These are phyloP conservation scores for Lamprologus tigripictilis DNA, from an alignment of 2,113 vertebrate genomes.

Conservation along the genomic window DNA sequence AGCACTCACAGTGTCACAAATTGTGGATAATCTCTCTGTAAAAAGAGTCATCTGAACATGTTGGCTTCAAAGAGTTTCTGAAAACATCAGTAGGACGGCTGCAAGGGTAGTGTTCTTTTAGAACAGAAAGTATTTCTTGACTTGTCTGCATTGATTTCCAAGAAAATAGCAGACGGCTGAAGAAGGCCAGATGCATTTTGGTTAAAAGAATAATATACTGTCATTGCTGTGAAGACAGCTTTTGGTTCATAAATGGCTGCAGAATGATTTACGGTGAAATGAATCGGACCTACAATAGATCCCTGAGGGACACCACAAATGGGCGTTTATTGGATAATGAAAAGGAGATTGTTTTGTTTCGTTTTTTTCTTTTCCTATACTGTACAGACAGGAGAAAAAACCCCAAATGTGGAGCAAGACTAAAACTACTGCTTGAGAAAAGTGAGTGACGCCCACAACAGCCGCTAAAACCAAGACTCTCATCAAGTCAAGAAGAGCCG, in stretches of 20 bases:
- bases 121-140: neutral
- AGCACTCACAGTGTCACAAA: neutral
- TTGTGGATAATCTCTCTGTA: neutral
- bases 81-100: neutral
- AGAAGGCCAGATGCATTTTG: neutral
- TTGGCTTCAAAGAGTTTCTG: neutral
- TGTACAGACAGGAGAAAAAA: neutral
- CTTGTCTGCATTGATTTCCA: neutral
- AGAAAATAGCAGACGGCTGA: neutral
- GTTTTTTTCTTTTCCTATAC: neutral
- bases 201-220: neutral
- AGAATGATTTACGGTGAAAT: neutral
- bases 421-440: neutral
- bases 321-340: neutral
- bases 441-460: conserved; percentile 44
- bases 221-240: neutral
- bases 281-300: neutral
- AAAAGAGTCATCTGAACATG: neutral
- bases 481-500: conserved; percentile 13
- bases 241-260: neutral
- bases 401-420: neutral
- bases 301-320: neutral
- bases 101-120: neutral
- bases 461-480: conserved; percentile 49
- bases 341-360: neutral